Conservation (phyloP, 2,888 invertebrate genomes). For the Phytoseiulus persimilis region DNA sequence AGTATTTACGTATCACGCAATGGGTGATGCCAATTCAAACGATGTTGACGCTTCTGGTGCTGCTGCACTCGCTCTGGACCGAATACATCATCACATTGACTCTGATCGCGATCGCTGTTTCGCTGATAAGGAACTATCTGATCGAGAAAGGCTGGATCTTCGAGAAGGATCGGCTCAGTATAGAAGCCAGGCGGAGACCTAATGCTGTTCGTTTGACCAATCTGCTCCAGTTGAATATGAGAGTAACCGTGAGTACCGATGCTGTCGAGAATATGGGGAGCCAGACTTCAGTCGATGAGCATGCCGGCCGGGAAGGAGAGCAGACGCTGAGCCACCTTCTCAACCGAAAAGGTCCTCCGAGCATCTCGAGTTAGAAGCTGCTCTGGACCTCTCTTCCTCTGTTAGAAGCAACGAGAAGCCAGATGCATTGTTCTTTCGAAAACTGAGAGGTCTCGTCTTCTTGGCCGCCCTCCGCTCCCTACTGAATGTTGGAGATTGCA, state of each 20-base stretch:
- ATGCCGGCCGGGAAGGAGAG: too few species aligned
- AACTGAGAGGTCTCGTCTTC: too few species aligned
- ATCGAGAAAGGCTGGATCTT: constrained; percentile 28
- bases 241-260: constrained; percentile 7
- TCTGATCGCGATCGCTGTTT: background rate
- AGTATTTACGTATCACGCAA: constrained; percentile 11
- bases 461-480: background rate
- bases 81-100: constrained; percentile 12
- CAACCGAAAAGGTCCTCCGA: too few species aligned
- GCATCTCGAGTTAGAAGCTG: too few species aligned
- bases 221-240: constrained; percentile 13
- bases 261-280: too few species aligned
- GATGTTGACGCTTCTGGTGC: constrained; percentile 23
- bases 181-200: constrained; percentile 7
- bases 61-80: constrained; percentile 19
- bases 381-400: too few species aligned
- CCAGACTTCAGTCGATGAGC: too few species aligned
- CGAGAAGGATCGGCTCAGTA: constrained; percentile 21
- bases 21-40: constrained; percentile 20
- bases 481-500: background rate
- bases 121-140: constrained; percentile 21
- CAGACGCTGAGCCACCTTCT: too few species aligned
- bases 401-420: too few species aligned
- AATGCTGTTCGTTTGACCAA: constrained; percentile 29
- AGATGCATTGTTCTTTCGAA: too few species aligned